These are phyloP conservation scores for Lacanobia oleracea DNA, from an alignment of 2,888 invertebrate genomes.

Conservation along the genomic window DNA sequence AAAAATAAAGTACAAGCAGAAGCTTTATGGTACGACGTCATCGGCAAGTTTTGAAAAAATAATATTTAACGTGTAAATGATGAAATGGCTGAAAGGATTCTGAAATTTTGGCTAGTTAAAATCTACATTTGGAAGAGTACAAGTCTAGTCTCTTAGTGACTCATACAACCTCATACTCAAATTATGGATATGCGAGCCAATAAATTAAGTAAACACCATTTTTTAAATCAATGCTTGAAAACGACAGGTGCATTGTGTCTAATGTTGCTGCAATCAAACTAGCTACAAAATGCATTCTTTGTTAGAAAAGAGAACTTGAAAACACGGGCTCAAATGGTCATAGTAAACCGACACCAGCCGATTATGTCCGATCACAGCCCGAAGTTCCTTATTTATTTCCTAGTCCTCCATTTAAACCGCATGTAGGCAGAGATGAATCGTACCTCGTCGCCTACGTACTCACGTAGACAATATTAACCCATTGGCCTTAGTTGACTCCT, in stretches of 20 bases:
- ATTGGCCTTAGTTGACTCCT: slow-evolving; percentile 57
- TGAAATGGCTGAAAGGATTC: neutral
- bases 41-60: no score
- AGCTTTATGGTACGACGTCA: neutral
- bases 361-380: slow-evolving; percentile 5
- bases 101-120: neutral
- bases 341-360: slow-evolving; percentile 23
- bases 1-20: no score
- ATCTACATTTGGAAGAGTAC: neutral
- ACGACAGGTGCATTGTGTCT: neutral
- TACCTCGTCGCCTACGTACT: slow-evolving; percentile 54
- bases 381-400: slow-evolving; percentile 29
- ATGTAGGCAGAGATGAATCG: slow-evolving; percentile 47
- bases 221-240: no score
- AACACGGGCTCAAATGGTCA: neutral
- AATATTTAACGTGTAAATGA: neutral
- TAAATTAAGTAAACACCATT: no score
- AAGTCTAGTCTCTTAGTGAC: neutral
- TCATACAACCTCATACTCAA: no score
- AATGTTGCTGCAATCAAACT: neutral
- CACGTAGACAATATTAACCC: slow-evolving; percentile 53
- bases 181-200: no score
- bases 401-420: slow-evolving; percentile 6
- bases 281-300: neutral
- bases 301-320: neutral